Conservation (phyloP, 1,140 invertebrate species). For the Caenorhabditis remanei region DNA sequence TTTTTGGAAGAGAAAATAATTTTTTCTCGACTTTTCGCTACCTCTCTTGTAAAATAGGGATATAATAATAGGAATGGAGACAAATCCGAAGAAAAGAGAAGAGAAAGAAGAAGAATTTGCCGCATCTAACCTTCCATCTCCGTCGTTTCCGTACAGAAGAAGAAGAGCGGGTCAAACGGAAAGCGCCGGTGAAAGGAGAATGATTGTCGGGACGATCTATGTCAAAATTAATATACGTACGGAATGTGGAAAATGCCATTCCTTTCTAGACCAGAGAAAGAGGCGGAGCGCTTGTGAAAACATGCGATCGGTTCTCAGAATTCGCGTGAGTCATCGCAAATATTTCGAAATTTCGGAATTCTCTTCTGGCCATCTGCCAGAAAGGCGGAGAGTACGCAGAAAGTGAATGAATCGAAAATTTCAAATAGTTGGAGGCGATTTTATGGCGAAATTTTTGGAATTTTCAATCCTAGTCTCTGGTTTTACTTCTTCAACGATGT, state of each 20-base stretch:
- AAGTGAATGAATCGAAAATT: too few relatives aligned
- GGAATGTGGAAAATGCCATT: constrained; percentile 43
- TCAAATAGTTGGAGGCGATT: neutral
- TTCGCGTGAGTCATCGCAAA: constrained; percentile 47
- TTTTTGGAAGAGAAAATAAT: too few relatives aligned
- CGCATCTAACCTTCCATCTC: constrained; percentile 25
- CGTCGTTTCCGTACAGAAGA: neutral
- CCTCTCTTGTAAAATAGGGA: neutral
- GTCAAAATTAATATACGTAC: constrained; percentile 38
- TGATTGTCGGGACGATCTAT: neutral
- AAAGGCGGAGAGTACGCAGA: too few relatives aligned
- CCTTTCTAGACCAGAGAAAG: neutral
- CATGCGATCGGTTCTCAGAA: constrained; percentile 45
- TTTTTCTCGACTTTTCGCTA: too few relatives aligned
- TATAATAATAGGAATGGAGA: neutral
- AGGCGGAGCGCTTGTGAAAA: neutral
- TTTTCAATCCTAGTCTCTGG: too few relatives aligned
- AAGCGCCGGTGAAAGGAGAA: neutral
- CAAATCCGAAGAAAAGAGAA: neutral
- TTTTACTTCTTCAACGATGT: too few relatives aligned
- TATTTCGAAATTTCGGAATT: constrained; percentile 29
- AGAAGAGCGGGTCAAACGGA: constrained; percentile 36
- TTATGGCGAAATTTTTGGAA: neutral
- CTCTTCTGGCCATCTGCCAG: neutral
- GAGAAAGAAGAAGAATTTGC: neutral